Evolutionary conservation across 2,797 vertebrate species (phyloP).

Genomic region (Coccyzus lansbergi): DNA sequence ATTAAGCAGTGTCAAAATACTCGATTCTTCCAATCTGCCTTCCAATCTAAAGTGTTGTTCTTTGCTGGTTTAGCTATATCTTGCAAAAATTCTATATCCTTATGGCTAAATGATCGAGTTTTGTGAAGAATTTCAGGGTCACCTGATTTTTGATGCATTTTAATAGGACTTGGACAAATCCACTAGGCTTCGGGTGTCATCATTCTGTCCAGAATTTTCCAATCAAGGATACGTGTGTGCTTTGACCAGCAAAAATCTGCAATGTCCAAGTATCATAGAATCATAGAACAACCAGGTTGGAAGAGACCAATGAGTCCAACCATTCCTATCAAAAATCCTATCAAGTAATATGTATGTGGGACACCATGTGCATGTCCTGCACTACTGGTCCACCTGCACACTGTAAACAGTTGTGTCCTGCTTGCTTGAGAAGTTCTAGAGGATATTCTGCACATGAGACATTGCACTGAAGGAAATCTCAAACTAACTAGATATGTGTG

Average conservation of each 20-base stretch:
- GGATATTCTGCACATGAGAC: not conserved
- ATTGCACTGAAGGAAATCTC: not conserved
- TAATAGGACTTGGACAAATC: not conserved
- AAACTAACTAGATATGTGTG: not conserved
- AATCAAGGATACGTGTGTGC: not conserved
- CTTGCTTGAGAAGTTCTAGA: not conserved
- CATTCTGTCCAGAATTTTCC: not conserved
- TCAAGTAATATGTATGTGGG: not conserved
- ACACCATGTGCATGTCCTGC: not conserved
- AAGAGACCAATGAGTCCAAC: no score
- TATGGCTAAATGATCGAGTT: slow-evolving; percentile 9
- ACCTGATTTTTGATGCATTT: not conserved
- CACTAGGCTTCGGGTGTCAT: not conserved
- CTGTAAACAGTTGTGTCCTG: not conserved
- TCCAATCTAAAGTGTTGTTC: slow-evolving; percentile 61
- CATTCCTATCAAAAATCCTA: no score
- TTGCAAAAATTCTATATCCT: not conserved
- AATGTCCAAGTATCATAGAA: no score
- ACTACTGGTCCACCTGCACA: not conserved
- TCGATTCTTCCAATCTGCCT: slow-evolving; percentile 61
- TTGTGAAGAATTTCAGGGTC: not conserved
- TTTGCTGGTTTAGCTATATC: slow-evolving; percentile 61
- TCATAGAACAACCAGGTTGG: no score
- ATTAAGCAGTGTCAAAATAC: slow-evolving; percentile 68
- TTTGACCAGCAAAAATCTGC: not conserved